These are phyloP conservation scores for Aphis craccivora DNA, from an alignment of 1,140 invertebrate genomes.

Conservation along the genomic window DNA sequence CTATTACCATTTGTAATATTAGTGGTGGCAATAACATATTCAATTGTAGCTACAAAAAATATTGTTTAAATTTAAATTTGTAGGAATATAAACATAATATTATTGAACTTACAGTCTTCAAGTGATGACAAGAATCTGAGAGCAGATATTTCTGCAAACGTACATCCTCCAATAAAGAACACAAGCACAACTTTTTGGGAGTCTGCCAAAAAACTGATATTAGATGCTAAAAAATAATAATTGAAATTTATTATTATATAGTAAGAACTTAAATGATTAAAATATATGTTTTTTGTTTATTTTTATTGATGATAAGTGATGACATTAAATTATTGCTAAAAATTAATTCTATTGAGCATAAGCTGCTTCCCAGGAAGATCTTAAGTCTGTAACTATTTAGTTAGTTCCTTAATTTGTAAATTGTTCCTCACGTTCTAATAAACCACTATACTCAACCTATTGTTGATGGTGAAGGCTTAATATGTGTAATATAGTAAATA, in stretches of 20 bases:
- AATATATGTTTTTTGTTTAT: neutral
- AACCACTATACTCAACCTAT: too few species aligned
- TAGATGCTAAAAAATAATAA: constrained; percentile 66
- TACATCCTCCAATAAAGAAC: constrained; percentile 95
- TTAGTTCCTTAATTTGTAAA: too few species aligned
- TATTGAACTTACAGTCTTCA: constrained; percentile 77
- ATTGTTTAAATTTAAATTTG: too few species aligned
- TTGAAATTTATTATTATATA: neutral
- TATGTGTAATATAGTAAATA: too few species aligned
- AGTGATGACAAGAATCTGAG: constrained; percentile 89
- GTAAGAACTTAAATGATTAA: neutral
- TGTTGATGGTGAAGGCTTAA: too few species aligned
- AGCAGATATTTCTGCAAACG: constrained; percentile 93
- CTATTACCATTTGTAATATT: constrained; percentile 91
- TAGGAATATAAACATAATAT: neutral
- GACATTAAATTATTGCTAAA: too few species aligned
- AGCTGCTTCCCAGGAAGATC: too few species aligned
- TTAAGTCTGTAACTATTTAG: too few species aligned
- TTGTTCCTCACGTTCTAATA: too few species aligned
- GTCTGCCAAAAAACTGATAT: constrained; percentile 70
- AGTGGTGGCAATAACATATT: constrained; percentile 92
- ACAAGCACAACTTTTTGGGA: constrained; percentile 84
- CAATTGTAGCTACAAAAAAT: constrained; percentile 75
- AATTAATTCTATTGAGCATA: too few species aligned
- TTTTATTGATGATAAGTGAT: too few species aligned